A percentile compares a stretch with the other conserved stretches of the same genome.
Conservation (phyloP, 2,797 vertebrate genomes). For the Vultur gryphus region DNA sequence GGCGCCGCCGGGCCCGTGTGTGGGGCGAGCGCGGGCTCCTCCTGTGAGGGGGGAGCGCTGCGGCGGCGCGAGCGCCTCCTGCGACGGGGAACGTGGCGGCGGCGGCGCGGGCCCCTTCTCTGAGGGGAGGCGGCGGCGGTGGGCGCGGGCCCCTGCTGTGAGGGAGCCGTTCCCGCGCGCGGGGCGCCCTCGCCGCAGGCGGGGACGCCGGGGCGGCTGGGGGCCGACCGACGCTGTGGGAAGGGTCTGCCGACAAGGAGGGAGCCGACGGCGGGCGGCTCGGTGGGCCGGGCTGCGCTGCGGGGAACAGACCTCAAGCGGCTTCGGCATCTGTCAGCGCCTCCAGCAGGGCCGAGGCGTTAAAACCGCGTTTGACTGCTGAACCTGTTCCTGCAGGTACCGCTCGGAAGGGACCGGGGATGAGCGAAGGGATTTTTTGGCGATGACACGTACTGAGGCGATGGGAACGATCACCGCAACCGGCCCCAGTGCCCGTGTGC, state of each 20-base stretch:
- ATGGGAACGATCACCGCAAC: background rate
- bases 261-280: background rate
- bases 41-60: background rate
- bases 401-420: background rate
- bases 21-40: background rate
- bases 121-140: background rate
- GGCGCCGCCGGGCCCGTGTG: background rate
- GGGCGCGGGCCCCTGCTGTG: background rate
- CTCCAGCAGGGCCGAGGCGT: background rate
- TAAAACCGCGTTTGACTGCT: rapidly evolving
- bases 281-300: background rate
- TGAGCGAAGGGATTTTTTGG: background rate
- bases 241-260: background rate
- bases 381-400: background rate
- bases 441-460: rapidly evolving
- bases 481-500: background rate
- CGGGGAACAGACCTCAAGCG: background rate
- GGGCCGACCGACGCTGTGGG: background rate
- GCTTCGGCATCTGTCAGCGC: background rate
- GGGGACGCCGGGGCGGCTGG: background rate
- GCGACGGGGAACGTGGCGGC: too few relatives aligned
- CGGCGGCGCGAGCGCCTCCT: too few relatives aligned
- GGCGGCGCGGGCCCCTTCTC: background rate
- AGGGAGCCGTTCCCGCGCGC: background rate
- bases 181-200: background rate